These are phyloP conservation scores for Nannospalax galili DNA, from an alignment of 2,113 vertebrate species.

Conservation along the genomic window DNA sequence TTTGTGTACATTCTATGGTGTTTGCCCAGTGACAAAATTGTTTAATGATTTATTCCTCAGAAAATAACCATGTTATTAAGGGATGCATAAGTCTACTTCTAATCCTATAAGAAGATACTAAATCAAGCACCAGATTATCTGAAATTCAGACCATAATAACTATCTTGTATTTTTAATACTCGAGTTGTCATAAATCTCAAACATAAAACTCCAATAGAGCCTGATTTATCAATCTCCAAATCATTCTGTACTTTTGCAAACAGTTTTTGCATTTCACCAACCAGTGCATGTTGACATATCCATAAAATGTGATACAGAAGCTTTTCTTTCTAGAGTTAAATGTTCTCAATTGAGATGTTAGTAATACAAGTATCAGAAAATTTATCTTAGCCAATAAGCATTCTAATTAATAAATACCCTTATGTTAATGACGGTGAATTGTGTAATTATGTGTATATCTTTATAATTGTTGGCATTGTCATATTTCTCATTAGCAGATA, in stretches of 20 bases:
- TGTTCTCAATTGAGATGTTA: too few species aligned
- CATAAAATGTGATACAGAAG: background rate
- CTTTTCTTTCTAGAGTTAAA: background rate
- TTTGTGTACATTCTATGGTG: too few species aligned
- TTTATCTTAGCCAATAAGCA: background rate
- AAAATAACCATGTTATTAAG: background rate
- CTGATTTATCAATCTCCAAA: background rate
- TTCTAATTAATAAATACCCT: background rate
- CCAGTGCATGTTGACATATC: background rate
- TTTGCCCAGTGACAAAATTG: background rate
- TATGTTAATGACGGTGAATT: background rate
- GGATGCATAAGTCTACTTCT: background rate
- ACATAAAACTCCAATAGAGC: background rate
- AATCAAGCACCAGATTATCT: background rate
- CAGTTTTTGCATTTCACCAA: background rate
- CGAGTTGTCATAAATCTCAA: conserved; percentile 1
- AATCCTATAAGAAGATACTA: background rate
- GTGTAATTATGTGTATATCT: background rate
- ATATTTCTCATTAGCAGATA: background rate
- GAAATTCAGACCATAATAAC: background rate
- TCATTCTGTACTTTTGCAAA: background rate
- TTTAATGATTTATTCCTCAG: background rate
- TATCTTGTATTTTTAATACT: conserved; percentile 24
- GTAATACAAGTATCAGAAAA: too few species aligned
- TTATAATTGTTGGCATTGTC: background rate